Conservation (phyloP, 2,113 vertebrate species). For the Sisor rabdophorus region DNA sequence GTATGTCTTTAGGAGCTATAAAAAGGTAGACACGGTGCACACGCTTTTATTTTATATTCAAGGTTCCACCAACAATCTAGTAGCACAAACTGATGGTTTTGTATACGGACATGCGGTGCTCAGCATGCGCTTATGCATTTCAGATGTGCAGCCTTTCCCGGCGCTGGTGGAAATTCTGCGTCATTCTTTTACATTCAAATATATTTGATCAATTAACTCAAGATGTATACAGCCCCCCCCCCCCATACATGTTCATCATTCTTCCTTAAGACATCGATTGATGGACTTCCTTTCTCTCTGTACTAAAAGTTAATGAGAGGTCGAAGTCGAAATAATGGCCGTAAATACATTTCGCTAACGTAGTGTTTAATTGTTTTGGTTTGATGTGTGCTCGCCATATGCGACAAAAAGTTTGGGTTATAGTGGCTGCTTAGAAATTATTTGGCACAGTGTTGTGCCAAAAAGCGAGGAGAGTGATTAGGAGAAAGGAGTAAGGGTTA, state of each 20-base stretch:
- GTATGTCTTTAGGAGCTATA: not conserved
- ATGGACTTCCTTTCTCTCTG: conserved; percentile 52
- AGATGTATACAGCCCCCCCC: conserved; percentile 36
- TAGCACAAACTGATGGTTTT: conserved; percentile 44
- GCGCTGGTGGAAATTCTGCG: conserved; percentile 47
- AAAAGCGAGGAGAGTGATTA: conserved; percentile 33
- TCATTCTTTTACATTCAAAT: conserved; percentile 30
- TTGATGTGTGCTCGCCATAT: conserved; percentile 36
- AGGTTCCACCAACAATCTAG: conserved; percentile 31
- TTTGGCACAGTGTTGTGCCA: conserved; percentile 13
- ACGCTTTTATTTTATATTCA: not conserved
- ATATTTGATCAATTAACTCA: conserved; percentile 39
- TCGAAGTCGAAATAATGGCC: not conserved
- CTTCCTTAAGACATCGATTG: conserved; percentile 58
- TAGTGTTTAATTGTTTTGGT: conserved; percentile 20
- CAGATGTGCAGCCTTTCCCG: conserved; percentile 63
- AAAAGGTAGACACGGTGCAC: not conserved
- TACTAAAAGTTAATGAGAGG: conserved; percentile 12
- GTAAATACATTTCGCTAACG: conserved; percentile 25
- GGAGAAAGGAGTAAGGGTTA: conserved; percentile 52
- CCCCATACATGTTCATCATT: conserved; percentile 43
- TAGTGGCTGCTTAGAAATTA: conserved; percentile 15
- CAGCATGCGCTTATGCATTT: conserved; percentile 52
- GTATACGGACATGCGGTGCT: conserved; percentile 48
- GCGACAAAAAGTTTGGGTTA: conserved; percentile 23